Percentiles rank a stretch among this genome's conserved stretches.
phyloP scores from a whole-genome alignment of 1,140 invertebrate genomes.

The Prorops nasuta region DNA sequence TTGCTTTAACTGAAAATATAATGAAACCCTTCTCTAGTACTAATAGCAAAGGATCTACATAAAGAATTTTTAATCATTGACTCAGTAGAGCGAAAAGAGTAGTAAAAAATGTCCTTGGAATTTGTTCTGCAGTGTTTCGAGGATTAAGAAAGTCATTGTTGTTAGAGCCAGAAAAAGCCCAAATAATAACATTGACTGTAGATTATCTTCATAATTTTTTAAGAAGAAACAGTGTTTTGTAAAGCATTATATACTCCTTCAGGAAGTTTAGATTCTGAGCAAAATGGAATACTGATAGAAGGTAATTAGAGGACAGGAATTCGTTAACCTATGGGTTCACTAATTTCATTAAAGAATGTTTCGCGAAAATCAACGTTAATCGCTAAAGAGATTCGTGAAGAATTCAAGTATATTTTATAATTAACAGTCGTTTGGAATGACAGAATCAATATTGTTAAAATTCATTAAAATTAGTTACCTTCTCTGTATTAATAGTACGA shows the following conservation, averaged over 20 bases:
- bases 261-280: background rate
- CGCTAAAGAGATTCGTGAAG: background rate
- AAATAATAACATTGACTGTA: slow-evolving; percentile 25
- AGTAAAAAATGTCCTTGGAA: slow-evolving; percentile 58
- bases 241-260: background rate
- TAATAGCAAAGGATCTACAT: background rate
- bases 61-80: slow-evolving; percentile 21
- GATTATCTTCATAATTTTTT: slow-evolving; percentile 41
- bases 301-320: background rate
- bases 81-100: slow-evolving; percentile 37
- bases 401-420: background rate
- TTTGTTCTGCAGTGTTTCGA: slow-evolving; percentile 45
- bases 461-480: background rate
- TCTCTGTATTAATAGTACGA: background rate
- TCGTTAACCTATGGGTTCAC: background rate
- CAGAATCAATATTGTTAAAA: background rate
- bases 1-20: slow-evolving; percentile 13
- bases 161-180: slow-evolving; percentile 32
- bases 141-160: slow-evolving; percentile 43
- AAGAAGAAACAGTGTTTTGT: background rate
- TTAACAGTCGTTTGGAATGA: background rate
- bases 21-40: slow-evolving; percentile 27
- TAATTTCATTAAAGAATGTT: background rate
- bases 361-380: background rate
- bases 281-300: background rate